These are phyloP conservation scores for Piliocolobus tephrosceles DNA, from an alignment of 2,113 vertebrate species.

Conservation along the genomic window DNA sequence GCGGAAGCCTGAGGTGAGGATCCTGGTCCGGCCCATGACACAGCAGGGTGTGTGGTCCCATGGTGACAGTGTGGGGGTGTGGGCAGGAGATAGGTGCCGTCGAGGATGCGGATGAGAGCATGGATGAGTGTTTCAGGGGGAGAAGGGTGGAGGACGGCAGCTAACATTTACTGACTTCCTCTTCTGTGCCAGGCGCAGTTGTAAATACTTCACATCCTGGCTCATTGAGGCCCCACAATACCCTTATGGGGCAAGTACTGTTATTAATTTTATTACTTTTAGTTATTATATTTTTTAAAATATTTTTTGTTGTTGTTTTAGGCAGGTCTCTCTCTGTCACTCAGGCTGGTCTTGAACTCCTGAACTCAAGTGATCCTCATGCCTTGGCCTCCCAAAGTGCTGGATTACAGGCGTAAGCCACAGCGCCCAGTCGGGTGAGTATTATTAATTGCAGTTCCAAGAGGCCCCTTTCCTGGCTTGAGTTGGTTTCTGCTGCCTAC, in stretches of 20 bases:
- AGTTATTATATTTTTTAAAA: too few relatives aligned
- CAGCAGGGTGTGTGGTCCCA: background rate
- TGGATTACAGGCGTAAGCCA: too few relatives aligned
- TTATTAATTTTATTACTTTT: background rate
- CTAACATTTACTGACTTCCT: background rate
- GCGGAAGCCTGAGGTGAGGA: background rate
- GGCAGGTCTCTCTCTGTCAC: too few relatives aligned
- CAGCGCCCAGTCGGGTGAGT: too few relatives aligned
- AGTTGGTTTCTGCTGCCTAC: background rate
- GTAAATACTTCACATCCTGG: background rate
- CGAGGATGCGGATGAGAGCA: rapidly evolving
- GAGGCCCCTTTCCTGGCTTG: background rate
- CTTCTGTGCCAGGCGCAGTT: background rate
- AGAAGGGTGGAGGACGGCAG: too few relatives aligned
- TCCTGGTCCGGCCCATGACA: background rate
- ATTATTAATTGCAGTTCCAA: background rate
- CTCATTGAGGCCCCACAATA: background rate
- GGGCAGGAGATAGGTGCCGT: background rate
- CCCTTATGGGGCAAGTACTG: background rate
- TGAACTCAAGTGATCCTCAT: too few relatives aligned
- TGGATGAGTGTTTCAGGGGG: background rate
- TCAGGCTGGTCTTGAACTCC: background rate
- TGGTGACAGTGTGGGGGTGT: background rate
- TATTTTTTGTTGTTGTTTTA: too few relatives aligned
- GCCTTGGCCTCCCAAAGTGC: too few relatives aligned